A percentile compares a stretch with the other conserved stretches of the same genome.
Evolutionary conservation across 1,140 invertebrate genomes (phyloP).

Genomic region (honey bee (Apis mellifera)): DNA sequence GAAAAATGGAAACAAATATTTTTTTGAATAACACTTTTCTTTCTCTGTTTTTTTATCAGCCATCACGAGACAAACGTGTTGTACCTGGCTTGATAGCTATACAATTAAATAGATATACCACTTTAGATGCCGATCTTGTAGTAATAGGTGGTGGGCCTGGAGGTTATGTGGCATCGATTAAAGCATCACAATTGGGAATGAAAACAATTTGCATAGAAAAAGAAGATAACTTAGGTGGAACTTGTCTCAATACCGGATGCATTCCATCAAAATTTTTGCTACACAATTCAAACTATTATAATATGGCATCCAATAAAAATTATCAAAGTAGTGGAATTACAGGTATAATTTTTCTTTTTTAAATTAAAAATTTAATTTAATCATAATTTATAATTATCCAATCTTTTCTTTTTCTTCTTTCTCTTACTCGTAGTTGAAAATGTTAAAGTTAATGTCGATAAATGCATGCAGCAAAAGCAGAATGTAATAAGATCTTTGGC

Average conservation of each 20-base stretch:
- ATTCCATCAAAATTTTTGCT: slow-evolving; percentile 97
- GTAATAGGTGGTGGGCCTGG: slow-evolving; percentile 99
- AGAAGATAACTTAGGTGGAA: slow-evolving; percentile 96
- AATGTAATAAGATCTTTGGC: slow-evolving; percentile 96
- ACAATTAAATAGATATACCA: slow-evolving; percentile 84
- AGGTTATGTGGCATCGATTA: slow-evolving; percentile 99
- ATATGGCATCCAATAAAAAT: slow-evolving; percentile 94
- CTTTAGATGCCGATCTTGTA: slow-evolving; percentile 94
- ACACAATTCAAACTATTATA: slow-evolving; percentile 99
- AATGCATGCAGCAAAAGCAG: slow-evolving; percentile 95
- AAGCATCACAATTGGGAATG: slow-evolving; percentile 98
- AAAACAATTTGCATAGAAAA: slow-evolving; percentile 99
- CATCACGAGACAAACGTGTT: slow-evolving; percentile 75
- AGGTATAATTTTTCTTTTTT: slow-evolving; percentile 78
- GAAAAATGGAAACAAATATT: neutral
- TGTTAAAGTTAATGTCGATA: slow-evolving; percentile 92
- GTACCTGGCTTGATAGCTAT: slow-evolving; percentile 69
- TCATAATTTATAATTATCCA: neutral
- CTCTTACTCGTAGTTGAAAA: slow-evolving; percentile 82
- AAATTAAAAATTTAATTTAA: neutral
- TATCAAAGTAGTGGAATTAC: slow-evolving; percentile 93
- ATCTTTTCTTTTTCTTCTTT: too few relatives aligned
- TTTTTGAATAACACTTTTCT: neutral
- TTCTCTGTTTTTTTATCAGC: slow-evolving; percentile 60
- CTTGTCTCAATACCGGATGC: slow-evolving; percentile 97